A percentile compares a stretch with the other conserved stretches of the same genome.
Evolutionary conservation across 2,113 vertebrate species (phyloP).

Genomic region (Oncorhynchus mykiss): DNA sequence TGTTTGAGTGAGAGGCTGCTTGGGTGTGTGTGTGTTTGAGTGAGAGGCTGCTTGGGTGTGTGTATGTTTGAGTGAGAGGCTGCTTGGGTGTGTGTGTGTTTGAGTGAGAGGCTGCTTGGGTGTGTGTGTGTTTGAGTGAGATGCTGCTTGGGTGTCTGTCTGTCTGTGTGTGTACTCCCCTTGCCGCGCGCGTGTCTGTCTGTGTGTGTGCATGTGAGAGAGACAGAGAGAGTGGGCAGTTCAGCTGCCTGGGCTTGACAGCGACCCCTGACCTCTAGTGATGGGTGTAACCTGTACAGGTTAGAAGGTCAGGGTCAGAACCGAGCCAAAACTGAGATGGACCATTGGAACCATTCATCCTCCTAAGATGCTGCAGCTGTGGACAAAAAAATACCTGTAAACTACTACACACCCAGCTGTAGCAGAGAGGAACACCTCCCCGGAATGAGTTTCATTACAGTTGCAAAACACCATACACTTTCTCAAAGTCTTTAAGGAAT

Average conservation of each 20-base stretch:
- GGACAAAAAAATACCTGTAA: not conserved
- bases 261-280: not conserved
- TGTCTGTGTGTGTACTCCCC: not conserved
- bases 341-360: no score
- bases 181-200: no score
- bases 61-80: not conserved
- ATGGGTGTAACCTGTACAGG: not conserved
- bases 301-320: not conserved
- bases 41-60: not conserved
- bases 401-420: no score
- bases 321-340: not conserved
- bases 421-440: no score
- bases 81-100: no score
- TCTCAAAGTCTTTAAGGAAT: no score
- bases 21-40: not conserved
- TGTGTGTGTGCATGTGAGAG: no score
- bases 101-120: not conserved
- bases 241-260: not conserved
- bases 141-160: no score
- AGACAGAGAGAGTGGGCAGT: no score
- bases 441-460: no score
- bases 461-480: no score
- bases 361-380: not conserved
- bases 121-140: not conserved
- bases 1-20: not conserved